Base-by-base conservation (phyloP, 2,113 vertebrate genomes). In the Sebastes schlegelii region DNA sequence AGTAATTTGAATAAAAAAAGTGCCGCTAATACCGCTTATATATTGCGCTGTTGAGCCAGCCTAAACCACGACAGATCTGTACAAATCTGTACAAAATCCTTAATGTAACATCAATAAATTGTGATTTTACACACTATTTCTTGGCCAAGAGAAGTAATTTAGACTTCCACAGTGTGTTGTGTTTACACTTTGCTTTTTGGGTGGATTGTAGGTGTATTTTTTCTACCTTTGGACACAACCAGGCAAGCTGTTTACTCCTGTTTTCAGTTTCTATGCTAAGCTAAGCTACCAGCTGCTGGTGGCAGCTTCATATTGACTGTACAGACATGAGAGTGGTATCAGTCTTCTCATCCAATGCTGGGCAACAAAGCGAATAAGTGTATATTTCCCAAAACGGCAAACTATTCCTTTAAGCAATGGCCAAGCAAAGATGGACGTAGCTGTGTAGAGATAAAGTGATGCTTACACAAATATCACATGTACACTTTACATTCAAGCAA, bases 401-500 rank as follows among this genome's bases (percentile, higher is more conserved):
- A 68, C 7, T 42, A 4, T 16, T 64, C 46, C 45, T 80, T 70
- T 48, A 42, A 66, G 16, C 3, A 12, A 14, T n/a, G 48, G 69
- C 61, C 17, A 63, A 75, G 48, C 40, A 34, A 49, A 52, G 23
- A n/a, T 19, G 46, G 51, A 11, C 9, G 8, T 14, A 61, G 70
- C 75, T 74, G 52, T 16, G 10, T 54, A 8, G 17, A 85, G 68
- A 70, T 73, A 58, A 82, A 80, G 26, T 45, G 19, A 23, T 14
- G 51, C 40, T 65, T 34, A 80, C 34, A 77, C 77, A 84, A 85
- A 63, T 51, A 72, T 73, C 42, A 60, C 66, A 78, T 23, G 54
- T 43, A 77, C 49, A 79, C 11, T 87, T 80, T 46, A 84, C 52
- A 76, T 65, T 67, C 23, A 57, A 76, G 82, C 66, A 83, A 74